Evolutionary conservation across 2,113 vertebrate species (phyloP).

Genomic region (Dermatemys mawii): DNA sequence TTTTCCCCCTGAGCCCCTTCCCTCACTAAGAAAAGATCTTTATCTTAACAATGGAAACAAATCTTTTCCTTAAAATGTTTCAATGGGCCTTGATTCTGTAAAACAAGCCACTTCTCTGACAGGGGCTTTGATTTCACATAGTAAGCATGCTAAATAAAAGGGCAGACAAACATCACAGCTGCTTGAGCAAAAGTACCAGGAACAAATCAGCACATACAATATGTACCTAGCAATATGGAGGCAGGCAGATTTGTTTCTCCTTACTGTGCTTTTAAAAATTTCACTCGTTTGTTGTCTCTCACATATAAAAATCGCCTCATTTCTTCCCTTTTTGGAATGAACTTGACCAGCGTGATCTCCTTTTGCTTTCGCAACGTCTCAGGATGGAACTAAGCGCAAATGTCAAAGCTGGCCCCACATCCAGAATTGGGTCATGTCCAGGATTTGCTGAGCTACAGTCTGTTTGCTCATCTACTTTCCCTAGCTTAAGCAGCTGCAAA

Average conservation of each 20-base stretch:
- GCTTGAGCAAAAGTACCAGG: constrained; percentile 18
- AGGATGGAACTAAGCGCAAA: not conserved
- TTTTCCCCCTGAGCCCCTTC: not conserved
- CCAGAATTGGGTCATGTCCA: not conserved
- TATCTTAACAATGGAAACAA: constrained; percentile 68
- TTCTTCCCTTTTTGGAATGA: not conserved
- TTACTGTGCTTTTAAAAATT: not conserved
- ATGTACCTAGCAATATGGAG: not conserved
- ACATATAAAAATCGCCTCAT: not conserved
- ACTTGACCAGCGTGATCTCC: not conserved
- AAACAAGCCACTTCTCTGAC: constrained; percentile 54
- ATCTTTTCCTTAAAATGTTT: constrained; percentile 58
- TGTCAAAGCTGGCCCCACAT: not conserved
- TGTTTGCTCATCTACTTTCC: not conserved
- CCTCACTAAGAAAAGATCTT: constrained; percentile 47
- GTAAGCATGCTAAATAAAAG: constrained; percentile 55
- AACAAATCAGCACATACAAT: not conserved
- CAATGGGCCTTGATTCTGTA: constrained; percentile 58
- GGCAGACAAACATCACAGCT: constrained; percentile 29
- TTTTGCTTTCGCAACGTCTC: not conserved
- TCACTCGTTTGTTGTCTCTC: not conserved
- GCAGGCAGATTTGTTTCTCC: not conserved
- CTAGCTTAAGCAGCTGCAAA: fast-evolving
- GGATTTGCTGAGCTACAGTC: not conserved
- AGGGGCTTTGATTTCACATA: constrained; percentile 61